These are phyloP conservation scores for Drosophila neocordata DNA, from an alignment of 1,140 invertebrate genomes.

Conservation along the genomic window DNA sequence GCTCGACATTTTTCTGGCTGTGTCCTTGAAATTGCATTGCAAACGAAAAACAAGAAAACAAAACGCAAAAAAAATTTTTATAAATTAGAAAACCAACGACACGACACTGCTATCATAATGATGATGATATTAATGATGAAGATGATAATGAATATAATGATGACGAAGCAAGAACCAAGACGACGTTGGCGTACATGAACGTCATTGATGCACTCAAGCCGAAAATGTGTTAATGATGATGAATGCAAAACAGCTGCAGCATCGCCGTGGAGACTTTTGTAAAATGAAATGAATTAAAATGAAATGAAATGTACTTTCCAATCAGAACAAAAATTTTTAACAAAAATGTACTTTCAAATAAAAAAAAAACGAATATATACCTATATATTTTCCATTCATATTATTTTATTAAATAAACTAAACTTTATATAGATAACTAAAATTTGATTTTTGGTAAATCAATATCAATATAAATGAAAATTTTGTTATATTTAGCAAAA, in stretches of 20 bases:
- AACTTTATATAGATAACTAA: background rate
- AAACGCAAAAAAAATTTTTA: background rate
- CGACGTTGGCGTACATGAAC: slow-evolving; percentile 21
- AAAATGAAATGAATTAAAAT: slow-evolving; percentile 36
- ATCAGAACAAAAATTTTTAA: slow-evolving; percentile 44
- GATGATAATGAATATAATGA: slow-evolving; percentile 12
- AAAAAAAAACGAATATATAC: no score
- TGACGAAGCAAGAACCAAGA: slow-evolving; percentile 12
- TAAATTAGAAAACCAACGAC: slow-evolving; percentile 42
- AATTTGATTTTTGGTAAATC: background rate
- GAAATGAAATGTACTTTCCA: slow-evolving; percentile 55
- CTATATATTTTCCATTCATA: no score
- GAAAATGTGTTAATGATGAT: slow-evolving; percentile 79
- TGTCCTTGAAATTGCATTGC: slow-evolving; percentile 50
- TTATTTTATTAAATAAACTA: background rate
- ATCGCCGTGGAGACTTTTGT: background rate
- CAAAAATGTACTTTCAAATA: no score
- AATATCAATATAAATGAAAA: no score
- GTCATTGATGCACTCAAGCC: slow-evolving; percentile 66
- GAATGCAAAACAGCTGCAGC: slow-evolving; percentile 65
- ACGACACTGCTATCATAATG: slow-evolving; percentile 12
- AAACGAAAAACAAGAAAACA: slow-evolving; percentile 21
- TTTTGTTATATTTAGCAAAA: no score
- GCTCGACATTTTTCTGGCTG: slow-evolving; percentile 42
- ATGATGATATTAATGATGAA: background rate